Evolutionary conservation across 2,113 vertebrate genomes (phyloP), one percentile per base, ranked within the genome.

Genomic region (Varanus komodoensis): DNA sequence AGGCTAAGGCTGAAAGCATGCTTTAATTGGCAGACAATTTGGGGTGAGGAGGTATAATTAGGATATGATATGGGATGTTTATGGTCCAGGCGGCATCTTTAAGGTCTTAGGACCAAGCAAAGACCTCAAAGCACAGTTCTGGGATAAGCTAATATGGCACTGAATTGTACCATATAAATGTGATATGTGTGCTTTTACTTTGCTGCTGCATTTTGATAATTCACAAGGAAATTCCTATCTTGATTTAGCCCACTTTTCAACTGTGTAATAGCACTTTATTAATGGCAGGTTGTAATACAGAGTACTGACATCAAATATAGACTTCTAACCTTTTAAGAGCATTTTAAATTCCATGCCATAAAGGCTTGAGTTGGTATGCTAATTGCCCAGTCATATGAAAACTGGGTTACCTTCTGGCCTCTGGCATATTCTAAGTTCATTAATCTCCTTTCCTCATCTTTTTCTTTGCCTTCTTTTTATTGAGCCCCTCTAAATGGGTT

Each of bases 351-450:
- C 50, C 9, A 81, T 84, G 84, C 91, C 48, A 68, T 23, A 87
- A 94, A 92, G 87, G 82, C 25, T 68, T 6, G 32, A 82, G 14
- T 1, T 92, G 64, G 77, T 77, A 90, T 84, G 1, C 87, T 95
- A 92, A 93, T 92, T 88, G 77, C 50, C 17, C 34, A 69, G 38
- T 57, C 88, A 3, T 91, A n/a, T 64, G 69, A 92, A 94, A 94
- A 92, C 29, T 87, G 19, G 11, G 21, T 90, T 94, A 85, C 87
- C 29, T 91, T 94, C 87, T 52, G 86, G 73, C 57, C 69, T 89
- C 48, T 91, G 69, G 50, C 74, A 84, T 89, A 89, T 93, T 93
- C 80, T 0, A 85, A 75, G 38, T 93, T 93, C 69, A 79, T 91
- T 92, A 77, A 32, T 92, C 89, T 93, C 90, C 44, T 81, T 93